A percentile compares a stretch with the other conserved stretches of the same genome.
Evolutionary conservation across 2,797 vertebrate species (phyloP).

Genomic region (Pangasius mekongensis): DNA sequence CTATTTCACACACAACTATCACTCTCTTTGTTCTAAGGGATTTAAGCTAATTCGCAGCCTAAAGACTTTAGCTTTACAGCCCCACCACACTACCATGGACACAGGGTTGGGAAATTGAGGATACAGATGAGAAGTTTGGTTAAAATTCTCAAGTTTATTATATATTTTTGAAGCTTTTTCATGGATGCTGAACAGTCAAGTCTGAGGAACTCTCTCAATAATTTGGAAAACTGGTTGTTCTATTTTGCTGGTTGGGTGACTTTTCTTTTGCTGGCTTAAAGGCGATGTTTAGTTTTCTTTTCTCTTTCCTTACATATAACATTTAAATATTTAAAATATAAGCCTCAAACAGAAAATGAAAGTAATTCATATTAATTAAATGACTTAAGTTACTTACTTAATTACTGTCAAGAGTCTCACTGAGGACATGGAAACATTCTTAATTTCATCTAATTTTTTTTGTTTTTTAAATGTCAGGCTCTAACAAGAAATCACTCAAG

Average conservation of each 20-base stretch:
- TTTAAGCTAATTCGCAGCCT: slow-evolving; percentile 4
- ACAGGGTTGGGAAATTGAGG: background rate
- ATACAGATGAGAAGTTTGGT: background rate
- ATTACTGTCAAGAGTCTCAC: background rate
- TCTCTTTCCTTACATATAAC: background rate
- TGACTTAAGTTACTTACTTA: background rate
- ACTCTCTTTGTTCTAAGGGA: slow-evolving; percentile 15
- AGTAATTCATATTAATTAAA: slow-evolving; percentile 12
- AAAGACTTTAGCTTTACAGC: background rate
- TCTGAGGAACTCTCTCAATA: background rate
- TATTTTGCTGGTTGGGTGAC: background rate
- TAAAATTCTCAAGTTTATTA: background rate
- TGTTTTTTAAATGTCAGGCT: background rate
- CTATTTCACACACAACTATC: slow-evolving; percentile 42
- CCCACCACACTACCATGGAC: background rate
- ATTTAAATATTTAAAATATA: background rate
- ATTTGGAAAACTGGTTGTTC: background rate
- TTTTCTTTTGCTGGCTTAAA: background rate
- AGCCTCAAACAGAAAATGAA: background rate
- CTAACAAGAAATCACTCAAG: background rate
- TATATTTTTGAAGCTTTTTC: background rate
- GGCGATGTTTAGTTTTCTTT: background rate
- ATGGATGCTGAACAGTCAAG: background rate
- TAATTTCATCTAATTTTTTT: background rate
- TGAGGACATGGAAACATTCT: background rate